Evolutionary conservation across 2,888 invertebrate genomes (phyloP).

Genomic region (Cephus runcator): DNA sequence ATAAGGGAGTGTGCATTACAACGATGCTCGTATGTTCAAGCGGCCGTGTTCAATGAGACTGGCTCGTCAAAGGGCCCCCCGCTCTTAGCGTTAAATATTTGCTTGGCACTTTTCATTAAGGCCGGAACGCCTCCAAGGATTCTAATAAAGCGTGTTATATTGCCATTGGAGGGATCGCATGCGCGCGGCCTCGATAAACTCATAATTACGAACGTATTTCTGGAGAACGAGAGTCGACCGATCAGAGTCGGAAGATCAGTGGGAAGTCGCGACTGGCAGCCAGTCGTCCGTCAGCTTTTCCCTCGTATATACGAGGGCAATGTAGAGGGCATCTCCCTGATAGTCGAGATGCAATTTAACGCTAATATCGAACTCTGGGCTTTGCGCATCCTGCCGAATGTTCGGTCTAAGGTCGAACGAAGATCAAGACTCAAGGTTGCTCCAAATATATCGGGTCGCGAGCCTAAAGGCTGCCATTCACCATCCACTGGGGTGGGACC

Average conservation of each 20-base stretch:
- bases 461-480: no score
- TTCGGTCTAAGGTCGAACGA: slow-evolving; percentile 43
- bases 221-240: no score
- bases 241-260: no score
- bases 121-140: slow-evolving; percentile 21
- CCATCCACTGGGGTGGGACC: no score
- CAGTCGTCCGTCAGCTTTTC: no score
- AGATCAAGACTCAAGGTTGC: no score
- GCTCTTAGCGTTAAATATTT: slow-evolving; percentile 52
- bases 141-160: slow-evolving; percentile 53
- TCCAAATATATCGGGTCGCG: no score
- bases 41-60: slow-evolving; percentile 10
- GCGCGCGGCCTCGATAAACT: no score
- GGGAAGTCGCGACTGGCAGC: no score
- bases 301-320: no score
- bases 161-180: slow-evolving; percentile 15
- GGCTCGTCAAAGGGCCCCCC: not conserved
- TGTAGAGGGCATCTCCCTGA: slow-evolving; percentile 12
- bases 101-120: slow-evolving; percentile 48
- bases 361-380: slow-evolving; percentile 46
- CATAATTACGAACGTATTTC: no score
- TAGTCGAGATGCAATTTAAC: slow-evolving; percentile 59
- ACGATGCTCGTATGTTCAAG: not conserved
- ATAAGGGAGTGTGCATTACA: not conserved
- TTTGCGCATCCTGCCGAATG: slow-evolving; percentile 60